Evolutionary conservation across 2,797 vertebrate species (phyloP), one percentile per base, ranked within the genome.

Genomic region (Aselliscus stoliczkanus): DNA sequence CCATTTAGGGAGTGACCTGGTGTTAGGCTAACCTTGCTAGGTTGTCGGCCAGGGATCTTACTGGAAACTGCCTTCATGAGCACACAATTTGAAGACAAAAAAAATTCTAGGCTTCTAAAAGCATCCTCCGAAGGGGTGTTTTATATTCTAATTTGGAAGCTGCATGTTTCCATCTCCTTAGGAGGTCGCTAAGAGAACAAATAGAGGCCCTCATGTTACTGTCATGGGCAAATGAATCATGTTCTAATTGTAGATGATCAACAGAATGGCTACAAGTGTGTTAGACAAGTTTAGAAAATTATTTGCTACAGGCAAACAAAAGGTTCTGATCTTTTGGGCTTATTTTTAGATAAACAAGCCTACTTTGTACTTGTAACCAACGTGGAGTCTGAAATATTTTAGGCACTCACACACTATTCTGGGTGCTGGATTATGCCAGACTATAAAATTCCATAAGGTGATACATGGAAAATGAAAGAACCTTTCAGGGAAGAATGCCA

Each of bases 281-380:
- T 95, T 82, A 97, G 81, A 42, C 96, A 96, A 88, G 80, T 83
- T 34, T 94, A 88, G 90, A 90, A 96, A 64, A 81, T 81, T 91
- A 17, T 90, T 79, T 96, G 27, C 88, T 88, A 62, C 23, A 39
- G 81, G 72, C 65, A 80, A 76, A 95, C 64, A 87, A 96, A 97
- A 96, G 58, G 15, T 95, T 97, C 73, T 81, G 89, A 95, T 96
- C 90, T 97, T 97, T 97, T 39, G 64, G 65, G 65, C 47, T 73
- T 98, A 95, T 97, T 97, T 97, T 97, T 97, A 97, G 83, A 80
- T 64, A 94, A 96, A 97, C 2, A 92, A 95, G 67, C 4, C 29
- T 92, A 50, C 94, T 96, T 90, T 97, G 25, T 94, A 52, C 94
- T 96, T 58, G 17, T 88, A 93, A 97, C 76, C 42, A 54, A 94